Evolutionary conservation across 2,797 vertebrate genomes (phyloP).

Genomic region (Columba guinea): DNA sequence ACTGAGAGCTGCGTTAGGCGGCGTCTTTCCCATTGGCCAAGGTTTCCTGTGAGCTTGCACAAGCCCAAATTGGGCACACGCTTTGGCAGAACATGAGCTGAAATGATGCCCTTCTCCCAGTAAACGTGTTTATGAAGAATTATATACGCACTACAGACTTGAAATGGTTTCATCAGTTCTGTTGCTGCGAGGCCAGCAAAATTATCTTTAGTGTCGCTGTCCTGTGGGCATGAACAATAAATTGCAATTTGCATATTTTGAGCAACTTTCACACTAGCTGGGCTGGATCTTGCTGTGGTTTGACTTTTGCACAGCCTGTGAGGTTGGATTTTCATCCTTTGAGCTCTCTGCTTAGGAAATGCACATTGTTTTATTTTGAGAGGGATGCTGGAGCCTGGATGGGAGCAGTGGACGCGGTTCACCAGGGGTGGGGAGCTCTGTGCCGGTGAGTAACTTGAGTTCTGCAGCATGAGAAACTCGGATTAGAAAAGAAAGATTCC

Average conservation of each 20-base stretch:
- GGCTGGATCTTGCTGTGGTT: background rate
- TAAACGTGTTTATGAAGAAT: background rate
- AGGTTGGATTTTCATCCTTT: background rate
- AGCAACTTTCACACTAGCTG: background rate
- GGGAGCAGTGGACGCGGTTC: background rate
- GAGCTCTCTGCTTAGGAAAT: background rate
- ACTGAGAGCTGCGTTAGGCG: background rate
- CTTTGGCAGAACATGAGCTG: background rate
- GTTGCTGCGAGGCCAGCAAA: background rate
- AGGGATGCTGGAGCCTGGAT: background rate
- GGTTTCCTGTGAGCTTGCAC: background rate
- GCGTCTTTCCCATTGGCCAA: background rate
- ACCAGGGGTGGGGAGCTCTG: background rate
- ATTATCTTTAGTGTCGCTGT: background rate
- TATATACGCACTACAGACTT: background rate
- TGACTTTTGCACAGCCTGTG: background rate
- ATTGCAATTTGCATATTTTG: background rate
- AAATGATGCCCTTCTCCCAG: background rate
- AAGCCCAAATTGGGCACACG: background rate
- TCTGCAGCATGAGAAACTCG: background rate
- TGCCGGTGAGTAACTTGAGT: background rate
- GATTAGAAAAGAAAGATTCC: background rate
- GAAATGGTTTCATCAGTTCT: background rate
- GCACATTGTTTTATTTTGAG: background rate
- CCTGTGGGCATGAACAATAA: background rate